phyloP scores from a whole-genome alignment of 1,140 invertebrate species.

The Chrysoperla carnea region DNA sequence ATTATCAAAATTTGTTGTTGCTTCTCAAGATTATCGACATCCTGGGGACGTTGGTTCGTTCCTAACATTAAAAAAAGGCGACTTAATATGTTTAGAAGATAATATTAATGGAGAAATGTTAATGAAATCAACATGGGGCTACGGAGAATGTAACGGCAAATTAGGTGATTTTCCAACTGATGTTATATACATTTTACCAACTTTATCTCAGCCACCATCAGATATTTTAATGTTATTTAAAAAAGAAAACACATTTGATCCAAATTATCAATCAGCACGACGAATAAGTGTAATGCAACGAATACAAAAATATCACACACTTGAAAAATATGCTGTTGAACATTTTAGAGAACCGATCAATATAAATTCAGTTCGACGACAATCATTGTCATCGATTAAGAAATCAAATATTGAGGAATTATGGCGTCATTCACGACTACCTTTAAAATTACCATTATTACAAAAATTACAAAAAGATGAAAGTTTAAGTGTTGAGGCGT shows the following conservation, averaged over 20 bases:
- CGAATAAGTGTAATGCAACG: conserved; percentile 32
- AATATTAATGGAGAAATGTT: conserved; percentile 55
- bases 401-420: conserved; percentile 41
- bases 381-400: conserved; percentile 42
- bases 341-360: conserved; percentile 44
- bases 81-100: conserved; percentile 65
- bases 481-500: conserved; percentile 53
- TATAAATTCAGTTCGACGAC: conserved; percentile 34
- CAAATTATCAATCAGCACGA: conserved; percentile 19
- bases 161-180: conserved; percentile 76
- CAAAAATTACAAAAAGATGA: conserved; percentile 63
- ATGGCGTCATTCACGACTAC: conserved; percentile 71
- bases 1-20: conserved; percentile 68
- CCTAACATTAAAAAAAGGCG: conserved; percentile 49
- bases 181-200: conserved; percentile 73
- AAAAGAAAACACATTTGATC: conserved; percentile 28
- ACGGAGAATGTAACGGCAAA: conserved; percentile 45
- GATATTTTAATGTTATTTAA: conserved; percentile 35
- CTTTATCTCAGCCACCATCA: conserved; percentile 53
- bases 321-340: conserved; percentile 65
- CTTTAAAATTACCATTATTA: conserved; percentile 69
- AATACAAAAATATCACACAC: conserved; percentile 49
- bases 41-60: conserved; percentile 35
- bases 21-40: conserved; percentile 53
- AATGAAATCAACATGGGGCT: conserved; percentile 56